These are phyloP conservation scores for Baccha elongata DNA, from an alignment of 2,888 invertebrate genomes.

Conservation along the genomic window DNA sequence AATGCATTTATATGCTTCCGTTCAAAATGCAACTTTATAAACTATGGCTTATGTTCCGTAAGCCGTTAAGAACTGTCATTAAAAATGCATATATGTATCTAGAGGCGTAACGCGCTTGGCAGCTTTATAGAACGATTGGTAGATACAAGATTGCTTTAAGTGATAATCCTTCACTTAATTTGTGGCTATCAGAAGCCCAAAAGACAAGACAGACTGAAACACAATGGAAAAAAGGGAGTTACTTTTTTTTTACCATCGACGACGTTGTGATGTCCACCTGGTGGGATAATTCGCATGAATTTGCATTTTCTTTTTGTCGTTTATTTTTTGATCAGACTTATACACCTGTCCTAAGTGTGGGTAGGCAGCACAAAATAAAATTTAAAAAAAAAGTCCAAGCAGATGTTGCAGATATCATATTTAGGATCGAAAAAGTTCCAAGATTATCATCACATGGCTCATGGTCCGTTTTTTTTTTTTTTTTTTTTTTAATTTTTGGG, in stretches of 20 bases:
- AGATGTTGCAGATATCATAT: slow-evolving; percentile 66
- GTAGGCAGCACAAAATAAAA: slow-evolving; percentile 33
- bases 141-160: slow-evolving; percentile 58
- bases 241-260: slow-evolving; percentile 8
- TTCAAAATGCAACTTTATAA: slow-evolving; percentile 42
- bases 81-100: slow-evolving; percentile 52
- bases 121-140: slow-evolving; percentile 24
- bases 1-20: slow-evolving; percentile 60
- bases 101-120: slow-evolving; percentile 62
- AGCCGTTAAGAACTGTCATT: slow-evolving; percentile 60
- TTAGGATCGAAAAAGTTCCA: slow-evolving; percentile 50
- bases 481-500: neutral
- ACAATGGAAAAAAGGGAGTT: slow-evolving; percentile 14
- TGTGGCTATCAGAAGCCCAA: neutral
- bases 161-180: slow-evolving; percentile 52
- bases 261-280: slow-evolving; percentile 52
- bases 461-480: slow-evolving; percentile 23
- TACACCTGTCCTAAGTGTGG: slow-evolving; percentile 69
- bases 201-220: neutral
- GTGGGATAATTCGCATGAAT: slow-evolving; percentile 66
- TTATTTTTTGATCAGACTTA: neutral
- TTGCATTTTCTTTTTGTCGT: slow-evolving; percentile 64
- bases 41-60: slow-evolving; percentile 37
- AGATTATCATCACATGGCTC: slow-evolving; percentile 43
- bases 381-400: slow-evolving; percentile 39